Evolutionary conservation across 2,797 vertebrate species (phyloP).

Genomic region (Trachurus trachurus): DNA sequence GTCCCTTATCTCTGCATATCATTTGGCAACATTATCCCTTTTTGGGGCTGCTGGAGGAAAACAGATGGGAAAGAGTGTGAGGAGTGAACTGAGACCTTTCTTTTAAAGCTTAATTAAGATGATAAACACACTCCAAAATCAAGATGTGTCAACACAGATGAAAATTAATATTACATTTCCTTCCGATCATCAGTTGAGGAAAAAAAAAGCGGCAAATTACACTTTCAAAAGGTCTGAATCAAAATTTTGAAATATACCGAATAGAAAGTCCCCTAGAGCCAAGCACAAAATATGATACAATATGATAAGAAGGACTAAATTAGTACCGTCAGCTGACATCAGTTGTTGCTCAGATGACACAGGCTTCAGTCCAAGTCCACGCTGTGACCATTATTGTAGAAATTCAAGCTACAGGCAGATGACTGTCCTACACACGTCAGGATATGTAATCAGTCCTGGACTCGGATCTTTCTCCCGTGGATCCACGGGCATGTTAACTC

Average conservation of each 20-base stretch:
- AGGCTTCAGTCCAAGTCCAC: not conserved
- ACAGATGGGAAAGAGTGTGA: conserved; percentile 55
- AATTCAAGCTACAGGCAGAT: not conserved
- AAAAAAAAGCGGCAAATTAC: not conserved
- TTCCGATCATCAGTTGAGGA: conserved; percentile 17
- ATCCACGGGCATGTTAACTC: conserved; percentile 24
- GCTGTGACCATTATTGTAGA: not conserved
- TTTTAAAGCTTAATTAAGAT: conserved; percentile 49
- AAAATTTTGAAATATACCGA: not conserved
- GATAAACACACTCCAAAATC: conserved; percentile 41
- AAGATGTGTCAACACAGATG: conserved; percentile 35
- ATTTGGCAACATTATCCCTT: conserved; percentile 41
- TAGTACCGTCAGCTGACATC: conserved; percentile 8
- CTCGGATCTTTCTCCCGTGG: conserved; percentile 1
- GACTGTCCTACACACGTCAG: not conserved
- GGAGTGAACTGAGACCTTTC: conserved; percentile 45
- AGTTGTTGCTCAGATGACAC: not conserved
- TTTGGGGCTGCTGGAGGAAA: conserved; percentile 30
- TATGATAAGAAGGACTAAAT: not conserved
- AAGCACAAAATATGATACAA: conserved; percentile 6
- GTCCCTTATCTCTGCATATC: too few species aligned
- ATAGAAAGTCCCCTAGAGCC: not conserved
- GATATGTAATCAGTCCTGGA: conserved; percentile 9
- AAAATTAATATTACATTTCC: conserved; percentile 38
- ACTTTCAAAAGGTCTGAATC: not conserved